These are phyloP conservation scores for Chaetura pelagica DNA, from an alignment of 2,113 vertebrate species.

Conservation along the genomic window DNA sequence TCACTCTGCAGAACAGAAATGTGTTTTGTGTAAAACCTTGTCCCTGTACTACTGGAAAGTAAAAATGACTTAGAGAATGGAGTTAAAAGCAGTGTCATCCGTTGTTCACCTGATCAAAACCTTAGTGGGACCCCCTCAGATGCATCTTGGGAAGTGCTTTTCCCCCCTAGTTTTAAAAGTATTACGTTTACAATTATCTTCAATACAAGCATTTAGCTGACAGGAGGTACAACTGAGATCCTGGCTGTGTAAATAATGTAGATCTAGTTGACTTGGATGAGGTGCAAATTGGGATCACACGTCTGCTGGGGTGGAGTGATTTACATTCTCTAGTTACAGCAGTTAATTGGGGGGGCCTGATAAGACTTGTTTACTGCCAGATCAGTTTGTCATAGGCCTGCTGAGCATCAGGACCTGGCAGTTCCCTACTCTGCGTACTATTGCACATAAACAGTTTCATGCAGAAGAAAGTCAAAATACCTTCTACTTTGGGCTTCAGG, in stretches of 20 bases:
- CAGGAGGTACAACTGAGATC: conserved; percentile 78
- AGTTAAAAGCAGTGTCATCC: neutral
- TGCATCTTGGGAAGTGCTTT: neutral
- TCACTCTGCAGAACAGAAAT: neutral
- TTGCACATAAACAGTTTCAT: neutral
- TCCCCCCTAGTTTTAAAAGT: neutral
- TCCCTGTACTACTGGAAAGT: neutral
- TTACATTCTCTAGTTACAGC: conserved; percentile 77
- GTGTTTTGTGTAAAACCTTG: neutral
- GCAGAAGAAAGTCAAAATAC: neutral
- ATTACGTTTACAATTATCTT: neutral
- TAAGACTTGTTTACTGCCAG: conserved; percentile 71
- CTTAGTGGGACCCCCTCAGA: neutral
- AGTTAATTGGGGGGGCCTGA: conserved; percentile 64
- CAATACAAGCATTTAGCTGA: conserved; percentile 30
- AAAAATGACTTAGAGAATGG: neutral
- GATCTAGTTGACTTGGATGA: conserved; percentile 83
- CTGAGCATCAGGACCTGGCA: conserved; percentile 30
- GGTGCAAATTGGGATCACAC: conserved; percentile 83
- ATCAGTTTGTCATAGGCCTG: conserved; percentile 18
- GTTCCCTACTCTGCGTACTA: neutral
- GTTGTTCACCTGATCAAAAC: neutral
- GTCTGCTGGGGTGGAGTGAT: conserved; percentile 76
- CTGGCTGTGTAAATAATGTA: conserved; percentile 82
- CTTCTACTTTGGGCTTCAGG: neutral